These are phyloP conservation scores for Haliclona indistincta DNA, from an alignment of 37 sponge, comb jelly and placozoan species.

Conservation along the genomic window DNA sequence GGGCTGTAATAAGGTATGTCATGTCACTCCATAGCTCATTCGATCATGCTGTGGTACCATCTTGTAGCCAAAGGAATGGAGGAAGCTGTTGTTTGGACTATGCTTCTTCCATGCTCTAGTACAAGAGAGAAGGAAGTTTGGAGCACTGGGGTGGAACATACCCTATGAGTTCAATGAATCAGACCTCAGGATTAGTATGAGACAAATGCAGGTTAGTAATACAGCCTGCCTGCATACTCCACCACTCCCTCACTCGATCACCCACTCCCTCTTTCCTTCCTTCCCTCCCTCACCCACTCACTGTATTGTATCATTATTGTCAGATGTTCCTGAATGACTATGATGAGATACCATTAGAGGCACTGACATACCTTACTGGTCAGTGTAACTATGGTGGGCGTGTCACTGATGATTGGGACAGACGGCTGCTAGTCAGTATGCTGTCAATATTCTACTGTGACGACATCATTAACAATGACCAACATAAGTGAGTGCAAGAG, in stretches of 20 bases:
- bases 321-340: conserved; percentile 99
- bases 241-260: not conserved
- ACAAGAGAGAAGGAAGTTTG: conserved; percentile 97
- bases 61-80: conserved; percentile 62
- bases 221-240: not conserved
- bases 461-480: conserved; percentile 70
- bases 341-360: conserved; percentile 84
- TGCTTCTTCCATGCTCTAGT: conserved; percentile 99
- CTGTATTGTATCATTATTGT: not conserved
- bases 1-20: conserved; percentile 88
- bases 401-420: conserved; percentile 97
- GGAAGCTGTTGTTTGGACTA: conserved; percentile 94
- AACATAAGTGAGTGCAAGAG: conserved; percentile 60
- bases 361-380: conserved; percentile 94
- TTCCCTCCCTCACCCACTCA: not conserved
- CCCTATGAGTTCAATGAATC: conserved; percentile 98
- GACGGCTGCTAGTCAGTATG: conserved; percentile 85
- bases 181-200: conserved; percentile 95
- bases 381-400: conserved; percentile 99
- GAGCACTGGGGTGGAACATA: conserved; percentile 98
- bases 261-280: not conserved
- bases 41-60: not conserved
- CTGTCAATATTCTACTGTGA: conserved; percentile 92
- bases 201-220: conserved; percentile 82
- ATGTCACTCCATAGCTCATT: not conserved